These are phyloP conservation scores for Macrophya alboannulata DNA, from an alignment of 2,888 invertebrate genomes.

Conservation along the genomic window DNA sequence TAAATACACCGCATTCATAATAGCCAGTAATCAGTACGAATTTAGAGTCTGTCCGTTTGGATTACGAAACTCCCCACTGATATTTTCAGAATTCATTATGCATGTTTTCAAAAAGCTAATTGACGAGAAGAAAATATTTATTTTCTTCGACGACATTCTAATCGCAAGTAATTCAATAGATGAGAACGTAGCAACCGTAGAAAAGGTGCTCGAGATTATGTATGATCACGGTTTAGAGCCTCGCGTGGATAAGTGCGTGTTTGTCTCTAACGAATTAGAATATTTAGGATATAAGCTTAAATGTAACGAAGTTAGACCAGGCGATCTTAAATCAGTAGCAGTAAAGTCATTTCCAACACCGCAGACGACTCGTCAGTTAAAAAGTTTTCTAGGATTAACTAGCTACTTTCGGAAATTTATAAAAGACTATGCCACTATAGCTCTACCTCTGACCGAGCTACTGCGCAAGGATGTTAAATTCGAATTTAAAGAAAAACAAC, in stretches of 20 bases:
- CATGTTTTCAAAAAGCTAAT: slow-evolving; percentile 44
- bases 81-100: slow-evolving; percentile 54
- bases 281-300: too few species aligned
- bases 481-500: slow-evolving; percentile 43
- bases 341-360: slow-evolving; percentile 52
- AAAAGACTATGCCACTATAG: slow-evolving; percentile 56
- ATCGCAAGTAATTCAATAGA: slow-evolving; percentile 38
- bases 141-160: slow-evolving; percentile 59
- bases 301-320: too few species aligned
- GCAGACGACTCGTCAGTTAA: too few species aligned
- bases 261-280: slow-evolving; percentile 24
- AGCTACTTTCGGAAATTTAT: slow-evolving; percentile 59
- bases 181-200: slow-evolving; percentile 19
- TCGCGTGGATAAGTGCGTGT: slow-evolving; percentile 48
- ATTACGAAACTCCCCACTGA: slow-evolving; percentile 52
- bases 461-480: slow-evolving; percentile 56
- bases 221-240: slow-evolving; percentile 18
- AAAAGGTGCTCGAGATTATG: slow-evolving; percentile 7
- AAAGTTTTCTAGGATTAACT: slow-evolving; percentile 5
- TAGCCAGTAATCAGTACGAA: slow-evolving; percentile 33
- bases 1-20: too few species aligned
- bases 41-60: slow-evolving; percentile 56
- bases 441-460: slow-evolving; percentile 56
- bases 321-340: too few species aligned
- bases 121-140: slow-evolving; percentile 23